These are phyloP conservation scores for Pollicipes pollicipes DNA, from an alignment of 1,140 invertebrate species.

Conservation along the genomic window DNA sequence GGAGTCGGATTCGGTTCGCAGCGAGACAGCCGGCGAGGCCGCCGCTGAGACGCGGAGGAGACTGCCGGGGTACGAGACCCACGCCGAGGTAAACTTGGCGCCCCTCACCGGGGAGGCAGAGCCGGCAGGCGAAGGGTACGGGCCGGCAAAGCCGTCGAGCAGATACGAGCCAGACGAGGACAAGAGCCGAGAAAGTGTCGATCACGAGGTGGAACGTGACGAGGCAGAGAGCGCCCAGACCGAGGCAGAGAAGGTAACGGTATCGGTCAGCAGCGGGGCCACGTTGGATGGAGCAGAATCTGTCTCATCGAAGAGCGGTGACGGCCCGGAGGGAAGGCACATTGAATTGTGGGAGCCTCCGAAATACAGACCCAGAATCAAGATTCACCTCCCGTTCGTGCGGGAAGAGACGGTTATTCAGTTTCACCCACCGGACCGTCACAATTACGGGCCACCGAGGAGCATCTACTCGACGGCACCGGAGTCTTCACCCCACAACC, in stretches of 20 bases:
- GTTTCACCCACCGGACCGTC: not conserved
- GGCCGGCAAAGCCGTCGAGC: not conserved
- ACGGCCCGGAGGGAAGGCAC: not conserved
- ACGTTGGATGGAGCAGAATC: too few species aligned
- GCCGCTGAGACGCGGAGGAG: too few species aligned
- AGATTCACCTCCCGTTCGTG: not conserved
- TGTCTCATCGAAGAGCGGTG: not conserved
- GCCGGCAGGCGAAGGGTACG: not conserved
- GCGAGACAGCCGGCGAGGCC: too few species aligned
- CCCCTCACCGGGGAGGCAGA: too few species aligned
- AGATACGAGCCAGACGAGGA: not conserved
- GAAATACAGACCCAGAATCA: not conserved
- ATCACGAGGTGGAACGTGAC: not conserved
- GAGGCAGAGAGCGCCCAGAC: too few species aligned
- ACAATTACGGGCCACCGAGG: not conserved
- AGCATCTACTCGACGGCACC: not conserved
- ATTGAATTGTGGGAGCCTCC: not conserved
- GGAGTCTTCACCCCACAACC: too few species aligned
- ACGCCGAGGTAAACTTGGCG: not conserved
- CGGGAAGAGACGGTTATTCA: not conserved
- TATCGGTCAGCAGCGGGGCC: too few species aligned
- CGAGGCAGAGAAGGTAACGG: too few species aligned
- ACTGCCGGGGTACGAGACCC: not conserved
- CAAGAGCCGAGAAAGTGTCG: not conserved
- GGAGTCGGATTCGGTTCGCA: too few species aligned